phyloP scores from a whole-genome alignment of 1,140 invertebrate species.

The Drosophila micromelanica region DNA sequence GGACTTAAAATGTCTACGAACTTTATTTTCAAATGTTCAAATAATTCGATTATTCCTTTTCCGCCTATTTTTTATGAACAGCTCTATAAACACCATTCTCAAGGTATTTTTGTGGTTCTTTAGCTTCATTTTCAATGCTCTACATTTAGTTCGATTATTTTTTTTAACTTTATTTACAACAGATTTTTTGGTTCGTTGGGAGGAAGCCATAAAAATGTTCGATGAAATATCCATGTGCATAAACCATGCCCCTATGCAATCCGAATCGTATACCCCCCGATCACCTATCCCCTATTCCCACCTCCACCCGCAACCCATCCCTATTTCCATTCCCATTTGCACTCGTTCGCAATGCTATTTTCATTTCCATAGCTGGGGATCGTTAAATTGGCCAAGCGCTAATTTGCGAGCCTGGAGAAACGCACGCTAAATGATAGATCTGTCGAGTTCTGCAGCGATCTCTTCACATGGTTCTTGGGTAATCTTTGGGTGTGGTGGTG shows the following conservation, averaged over 20 bases:
- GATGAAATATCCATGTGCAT: constrained; percentile 9
- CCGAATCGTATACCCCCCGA: neutral
- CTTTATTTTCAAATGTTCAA: too few relatives aligned
- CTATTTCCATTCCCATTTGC: too few relatives aligned
- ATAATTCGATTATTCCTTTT: too few relatives aligned
- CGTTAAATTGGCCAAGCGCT: constrained; percentile 43
- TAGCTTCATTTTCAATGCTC: neutral
- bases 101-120: neutral
- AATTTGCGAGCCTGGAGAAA: constrained; percentile 42
- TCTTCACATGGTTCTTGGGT: constrained; percentile 1
- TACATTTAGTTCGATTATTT: neutral
- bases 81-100: neutral
- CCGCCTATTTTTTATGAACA: neutral
- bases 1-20: too few relatives aligned
- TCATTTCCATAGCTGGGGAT: constrained; percentile 33
- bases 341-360: constrained; percentile 14
- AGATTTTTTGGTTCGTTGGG: constrained; percentile 2
- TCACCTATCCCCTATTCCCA: constrained; percentile 3
- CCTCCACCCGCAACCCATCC: neutral
- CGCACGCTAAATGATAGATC: constrained; percentile 43
- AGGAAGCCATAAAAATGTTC: constrained; percentile 18
- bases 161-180: neutral
- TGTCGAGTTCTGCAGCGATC: constrained; percentile 2
- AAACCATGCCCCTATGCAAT: constrained; percentile 4
- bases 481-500: too few relatives aligned